These are phyloP conservation scores for Phaedon cochleariae DNA, from an alignment of 2,888 invertebrate genomes.

Conservation along the genomic window DNA sequence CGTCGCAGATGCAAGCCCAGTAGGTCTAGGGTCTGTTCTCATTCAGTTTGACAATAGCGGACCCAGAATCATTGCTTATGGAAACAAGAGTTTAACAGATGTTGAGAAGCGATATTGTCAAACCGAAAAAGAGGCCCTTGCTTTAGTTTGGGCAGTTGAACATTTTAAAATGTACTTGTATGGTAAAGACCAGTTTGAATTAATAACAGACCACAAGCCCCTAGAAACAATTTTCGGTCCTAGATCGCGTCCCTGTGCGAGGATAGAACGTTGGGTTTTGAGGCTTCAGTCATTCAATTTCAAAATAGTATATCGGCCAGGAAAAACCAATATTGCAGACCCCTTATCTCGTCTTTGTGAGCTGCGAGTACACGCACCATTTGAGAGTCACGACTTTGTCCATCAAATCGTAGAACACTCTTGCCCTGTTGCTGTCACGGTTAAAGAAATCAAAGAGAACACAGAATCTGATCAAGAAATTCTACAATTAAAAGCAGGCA, in stretches of 20 bases:
- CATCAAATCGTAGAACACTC: no score
- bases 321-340: no score
- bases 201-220: conserved; percentile 51
- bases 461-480: no score
- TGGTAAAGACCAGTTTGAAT: conserved; percentile 39
- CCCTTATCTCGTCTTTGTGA: no score
- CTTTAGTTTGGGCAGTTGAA: conserved; percentile 57
- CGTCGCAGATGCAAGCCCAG: neutral
- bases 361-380: no score
- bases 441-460: no score
- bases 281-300: conserved; percentile 23
- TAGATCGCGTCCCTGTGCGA: conserved; percentile 40
- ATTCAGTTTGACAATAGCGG: neutral
- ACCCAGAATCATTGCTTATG: neutral
- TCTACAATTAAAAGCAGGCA: no score
- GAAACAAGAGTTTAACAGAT: conserved; percentile 37
- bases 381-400: no score
- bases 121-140: conserved; percentile 53
- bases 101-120: conserved; percentile 45
- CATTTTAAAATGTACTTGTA: conserved; percentile 42
- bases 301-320: conserved; percentile 21
- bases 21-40: neutral
- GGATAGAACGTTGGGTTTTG: conserved; percentile 31
- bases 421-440: no score
- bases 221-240: conserved; percentile 49